These are phyloP conservation scores for Sicus ferrugineus DNA, from an alignment of 2,888 invertebrate genomes.

Conservation along the genomic window DNA sequence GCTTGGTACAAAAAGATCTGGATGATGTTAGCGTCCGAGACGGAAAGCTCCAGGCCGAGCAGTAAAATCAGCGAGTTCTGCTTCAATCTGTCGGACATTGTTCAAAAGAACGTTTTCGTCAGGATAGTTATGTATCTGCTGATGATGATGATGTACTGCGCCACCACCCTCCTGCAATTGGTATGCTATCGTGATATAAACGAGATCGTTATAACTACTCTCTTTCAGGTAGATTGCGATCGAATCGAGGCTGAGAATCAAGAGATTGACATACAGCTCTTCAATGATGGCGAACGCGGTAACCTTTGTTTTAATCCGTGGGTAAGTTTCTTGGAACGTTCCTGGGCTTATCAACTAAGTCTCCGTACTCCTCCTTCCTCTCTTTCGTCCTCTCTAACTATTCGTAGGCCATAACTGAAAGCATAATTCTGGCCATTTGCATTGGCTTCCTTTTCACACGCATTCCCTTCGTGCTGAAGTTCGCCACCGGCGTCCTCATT, in stretches of 20 bases:
- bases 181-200: constrained; percentile 41
- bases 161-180: constrained; percentile 74
- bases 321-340: constrained; percentile 47
- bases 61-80: constrained; percentile 67
- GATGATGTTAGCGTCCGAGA: constrained; percentile 64
- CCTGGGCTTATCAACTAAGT: neutral
- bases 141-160: constrained; percentile 71
- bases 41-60: constrained; percentile 62
- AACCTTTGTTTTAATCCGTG: constrained; percentile 61
- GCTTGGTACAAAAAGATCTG: constrained; percentile 82
- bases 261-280: constrained; percentile 34
- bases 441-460: constrained; percentile 85
- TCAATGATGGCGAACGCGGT: constrained; percentile 39
- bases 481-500: constrained; percentile 73
- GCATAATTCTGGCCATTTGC: constrained; percentile 68
- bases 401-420: constrained; percentile 66
- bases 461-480: constrained; percentile 84
- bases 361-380: no score
- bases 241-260: constrained; percentile 35
- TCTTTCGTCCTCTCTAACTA: neutral
- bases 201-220: neutral
- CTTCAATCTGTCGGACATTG: constrained; percentile 70
- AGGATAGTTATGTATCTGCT: constrained; percentile 74
- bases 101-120: constrained; percentile 71
- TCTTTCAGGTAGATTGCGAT: constrained; percentile 49